These are phyloP conservation scores for Gallinago stenura DNA, from an alignment of 2,797 vertebrate genomes.

Conservation along the genomic window DNA sequence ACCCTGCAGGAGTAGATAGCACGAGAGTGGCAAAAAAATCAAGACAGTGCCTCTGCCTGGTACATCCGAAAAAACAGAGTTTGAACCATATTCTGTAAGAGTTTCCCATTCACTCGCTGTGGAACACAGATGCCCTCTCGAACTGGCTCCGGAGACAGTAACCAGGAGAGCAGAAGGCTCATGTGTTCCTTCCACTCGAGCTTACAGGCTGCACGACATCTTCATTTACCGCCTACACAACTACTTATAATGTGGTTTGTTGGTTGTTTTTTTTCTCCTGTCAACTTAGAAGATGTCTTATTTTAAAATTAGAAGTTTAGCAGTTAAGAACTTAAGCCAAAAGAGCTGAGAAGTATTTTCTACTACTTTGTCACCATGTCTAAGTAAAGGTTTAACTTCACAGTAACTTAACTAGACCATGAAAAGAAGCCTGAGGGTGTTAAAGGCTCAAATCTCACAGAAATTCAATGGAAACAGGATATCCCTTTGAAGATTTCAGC, in stretches of 20 bases:
- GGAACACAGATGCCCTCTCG: neutral
- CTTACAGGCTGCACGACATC: neutral
- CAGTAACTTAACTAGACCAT: neutral
- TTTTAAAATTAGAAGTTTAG: neutral
- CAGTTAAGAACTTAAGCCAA: neutral
- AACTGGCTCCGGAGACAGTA: neutral
- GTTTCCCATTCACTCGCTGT: neutral
- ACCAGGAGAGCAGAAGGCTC: neutral
- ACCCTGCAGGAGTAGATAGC: neutral
- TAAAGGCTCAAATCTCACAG: neutral
- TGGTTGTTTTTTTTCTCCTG: no score
- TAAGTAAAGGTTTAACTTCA: neutral
- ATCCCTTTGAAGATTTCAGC: neutral
- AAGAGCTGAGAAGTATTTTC: neutral
- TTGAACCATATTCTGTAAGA: neutral
- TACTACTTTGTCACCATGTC: neutral
- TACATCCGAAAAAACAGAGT: neutral
- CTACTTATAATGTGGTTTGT: neutral
- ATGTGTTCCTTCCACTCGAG: neutral
- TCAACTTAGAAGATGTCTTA: neutral
- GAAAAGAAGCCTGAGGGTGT: neutral
- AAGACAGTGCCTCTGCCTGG: neutral
- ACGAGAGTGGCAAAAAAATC: neutral
- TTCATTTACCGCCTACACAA: neutral
- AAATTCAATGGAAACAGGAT: neutral